Evolutionary conservation across 2,888 invertebrate genomes (phyloP), one percentile per base, ranked within the genome.

Genomic region (Yponomeuta evonymella): DNA sequence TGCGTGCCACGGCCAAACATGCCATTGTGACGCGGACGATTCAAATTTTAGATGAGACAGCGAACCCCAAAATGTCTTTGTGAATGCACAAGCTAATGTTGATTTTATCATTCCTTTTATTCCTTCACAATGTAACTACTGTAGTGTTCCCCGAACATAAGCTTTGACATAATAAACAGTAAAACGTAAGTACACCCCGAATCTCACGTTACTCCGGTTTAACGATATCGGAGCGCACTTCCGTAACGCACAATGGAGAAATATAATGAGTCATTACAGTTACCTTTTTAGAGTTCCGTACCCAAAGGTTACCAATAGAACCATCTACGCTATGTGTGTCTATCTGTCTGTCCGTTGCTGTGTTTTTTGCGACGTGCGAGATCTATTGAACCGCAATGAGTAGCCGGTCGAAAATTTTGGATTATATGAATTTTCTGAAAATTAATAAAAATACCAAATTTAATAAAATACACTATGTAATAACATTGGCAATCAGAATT

Each of bases 241-340:
- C 88, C 87, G 83, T 76, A 77, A 75, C 70, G 71, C 76, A 79
- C 79, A 81, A 84, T 83, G 79, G 79, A 81, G 77, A 78, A 83
- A 81, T 79, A 84, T 85, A 88, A 86, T 83, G 84, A 86, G 78
- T 85, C 85, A 83, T 86, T 87, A 85, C 76, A 75, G 76, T 80
- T 83, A 83, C 86, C 85, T 83, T 85, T 81, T 79, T 30, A 30
- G 12, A 9, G 12, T 65, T 23, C 29, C 48, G 48, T 70, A 66
- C 66, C 70, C 70, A 43, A 43, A 43, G 1, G 43, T 3, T 43
- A 43, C 1, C 36, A 36, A 43, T 6, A 8, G 43, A 43, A 43
- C 43, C 43, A 43, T 43, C 23, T 23, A 23, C 23, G 23, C 23
- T 23, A 23, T 23, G 23, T 23, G 0, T 23, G 23, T 0, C 23